Evolutionary conservation across 1,140 invertebrate species (phyloP).

Genomic region (Ctenoplectra terminalis): DNA sequence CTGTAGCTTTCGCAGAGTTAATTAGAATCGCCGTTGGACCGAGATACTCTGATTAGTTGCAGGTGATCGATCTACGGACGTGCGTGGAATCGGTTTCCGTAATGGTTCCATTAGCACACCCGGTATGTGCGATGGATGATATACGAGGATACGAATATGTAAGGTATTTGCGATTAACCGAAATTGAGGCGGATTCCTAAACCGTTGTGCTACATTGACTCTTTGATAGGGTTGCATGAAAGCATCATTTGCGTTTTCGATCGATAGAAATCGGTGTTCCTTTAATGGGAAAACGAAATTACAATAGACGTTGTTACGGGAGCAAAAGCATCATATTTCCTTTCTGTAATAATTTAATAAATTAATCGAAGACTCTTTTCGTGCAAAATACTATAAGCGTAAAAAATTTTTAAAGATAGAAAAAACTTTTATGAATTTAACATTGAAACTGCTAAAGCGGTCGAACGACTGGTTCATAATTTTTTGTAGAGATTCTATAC

Average conservation of each 20-base stretch:
- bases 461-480: no score
- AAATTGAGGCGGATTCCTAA: constrained; percentile 67
- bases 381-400: no score
- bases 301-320: no score
- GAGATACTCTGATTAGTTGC: constrained; percentile 70
- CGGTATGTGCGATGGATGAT: constrained; percentile 68
- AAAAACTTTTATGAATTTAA: no score
- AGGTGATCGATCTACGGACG: constrained; percentile 77
- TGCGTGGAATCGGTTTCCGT: constrained; percentile 61
- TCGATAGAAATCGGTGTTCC: neutral
- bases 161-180: constrained; percentile 75
- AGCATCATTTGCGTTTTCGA: neutral
- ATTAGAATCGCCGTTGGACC: constrained; percentile 42
- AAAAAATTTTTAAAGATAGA: no score
- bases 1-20: constrained; percentile 35
- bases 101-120: constrained; percentile 71
- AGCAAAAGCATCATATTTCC: no score
- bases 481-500: no score
- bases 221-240: neutral
- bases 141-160: constrained; percentile 72
- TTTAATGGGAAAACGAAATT: no score
- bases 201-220: neutral
- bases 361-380: no score
- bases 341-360: no score
- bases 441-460: no score